These are phyloP conservation scores for Exocentrus adspersus DNA, from an alignment of 2,888 invertebrate species.

Conservation along the genomic window DNA sequence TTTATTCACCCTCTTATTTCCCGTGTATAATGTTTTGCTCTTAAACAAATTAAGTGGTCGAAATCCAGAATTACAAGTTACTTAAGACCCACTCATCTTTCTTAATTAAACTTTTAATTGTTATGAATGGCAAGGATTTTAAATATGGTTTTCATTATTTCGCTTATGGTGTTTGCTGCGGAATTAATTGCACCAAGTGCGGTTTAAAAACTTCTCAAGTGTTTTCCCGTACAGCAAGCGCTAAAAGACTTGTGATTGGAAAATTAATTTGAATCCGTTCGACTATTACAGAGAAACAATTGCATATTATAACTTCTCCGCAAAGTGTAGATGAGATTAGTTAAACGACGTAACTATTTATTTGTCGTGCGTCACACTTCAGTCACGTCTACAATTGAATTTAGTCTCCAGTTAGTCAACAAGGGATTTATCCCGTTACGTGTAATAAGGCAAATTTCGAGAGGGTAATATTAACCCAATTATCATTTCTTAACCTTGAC, in stretches of 20 bases:
- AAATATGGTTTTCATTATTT: conserved; percentile 19
- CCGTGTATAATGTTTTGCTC: conserved; percentile 28
- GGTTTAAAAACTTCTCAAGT: conserved; percentile 15
- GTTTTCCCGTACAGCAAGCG: not conserved
- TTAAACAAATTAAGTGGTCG: conserved; percentile 39
- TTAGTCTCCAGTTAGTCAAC: not conserved
- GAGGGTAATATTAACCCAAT: conserved; percentile 10
- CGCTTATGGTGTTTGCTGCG: conserved; percentile 17
- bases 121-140: conserved; percentile 35
- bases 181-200: conserved; percentile 17
- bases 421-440: not conserved
- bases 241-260: not conserved
- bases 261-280: not conserved
- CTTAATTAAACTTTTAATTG: conserved; percentile 40
- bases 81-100: conserved; percentile 35
- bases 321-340: not conserved
- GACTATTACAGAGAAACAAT: too few species aligned
- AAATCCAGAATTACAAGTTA: conserved; percentile 32
- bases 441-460: conserved; percentile 5
- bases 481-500: conserved; percentile 16
- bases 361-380: too few species aligned
- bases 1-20: conserved; percentile 27
- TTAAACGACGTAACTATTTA: not conserved
- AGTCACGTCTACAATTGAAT: too few species aligned
- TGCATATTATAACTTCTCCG: too few species aligned